These are phyloP conservation scores for Hemistola chrysoprasaria DNA, from an alignment of 2,888 invertebrate species.

Conservation along the genomic window DNA sequence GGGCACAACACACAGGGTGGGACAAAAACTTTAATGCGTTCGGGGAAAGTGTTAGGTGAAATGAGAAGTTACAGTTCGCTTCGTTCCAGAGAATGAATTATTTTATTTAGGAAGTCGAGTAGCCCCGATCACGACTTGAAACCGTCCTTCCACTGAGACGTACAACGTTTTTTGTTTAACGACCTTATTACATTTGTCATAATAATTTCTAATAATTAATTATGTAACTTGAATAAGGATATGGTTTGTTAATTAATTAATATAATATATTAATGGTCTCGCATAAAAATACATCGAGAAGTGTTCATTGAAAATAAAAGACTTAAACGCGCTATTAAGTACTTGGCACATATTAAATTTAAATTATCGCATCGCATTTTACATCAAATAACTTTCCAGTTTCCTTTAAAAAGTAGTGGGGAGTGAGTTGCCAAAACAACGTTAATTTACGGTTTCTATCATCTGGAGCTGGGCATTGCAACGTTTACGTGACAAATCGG, in stretches of 20 bases:
- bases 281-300: constrained; percentile 13
- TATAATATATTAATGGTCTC: too few species aligned
- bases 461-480: constrained; percentile 25
- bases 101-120: constrained; percentile 67
- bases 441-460: too few species aligned
- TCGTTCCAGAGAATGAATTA: constrained; percentile 55
- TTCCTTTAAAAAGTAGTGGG: too few species aligned
- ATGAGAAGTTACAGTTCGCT: constrained; percentile 67
- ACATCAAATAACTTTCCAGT: too few species aligned
- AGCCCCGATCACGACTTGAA: constrained; percentile 36
- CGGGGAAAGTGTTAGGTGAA: constrained; percentile 58
- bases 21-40: constrained; percentile 73
- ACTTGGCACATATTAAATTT: too few species aligned
- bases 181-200: constrained; percentile 45
- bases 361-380: too few species aligned
- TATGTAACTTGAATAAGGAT: too few species aligned
- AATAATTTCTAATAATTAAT: too few species aligned
- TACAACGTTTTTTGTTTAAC: constrained; percentile 54
- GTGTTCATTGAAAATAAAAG: constrained; percentile 12
- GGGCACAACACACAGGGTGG: constrained; percentile 40
- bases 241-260: too few species aligned
- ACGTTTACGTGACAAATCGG: constrained; percentile 31
- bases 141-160: constrained; percentile 45
- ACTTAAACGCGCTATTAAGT: constrained; percentile 6
- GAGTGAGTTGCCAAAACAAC: too few species aligned